phyloP scores from a whole-genome alignment of 1,140 invertebrate genomes.

The Pseudachorutes palmiensis region DNA sequence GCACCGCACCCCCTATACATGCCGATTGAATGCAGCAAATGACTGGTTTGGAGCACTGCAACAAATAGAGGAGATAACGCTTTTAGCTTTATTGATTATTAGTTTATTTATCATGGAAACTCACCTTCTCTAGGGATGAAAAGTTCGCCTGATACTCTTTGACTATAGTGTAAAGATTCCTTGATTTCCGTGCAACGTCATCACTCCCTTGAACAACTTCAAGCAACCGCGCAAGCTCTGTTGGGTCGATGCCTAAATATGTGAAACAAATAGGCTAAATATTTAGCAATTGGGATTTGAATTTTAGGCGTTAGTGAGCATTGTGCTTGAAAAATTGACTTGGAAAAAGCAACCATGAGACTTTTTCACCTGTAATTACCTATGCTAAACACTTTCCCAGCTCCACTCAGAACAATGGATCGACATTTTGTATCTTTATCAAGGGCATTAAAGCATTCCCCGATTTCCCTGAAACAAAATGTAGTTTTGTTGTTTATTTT shows the following conservation, averaged over 20 bases:
- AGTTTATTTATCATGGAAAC: too few species aligned
- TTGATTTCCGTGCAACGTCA: constrained; percentile 72
- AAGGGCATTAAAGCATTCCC: constrained; percentile 67
- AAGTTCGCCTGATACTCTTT: constrained; percentile 67
- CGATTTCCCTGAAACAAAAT: constrained; percentile 85
- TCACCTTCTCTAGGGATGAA: constrained; percentile 67
- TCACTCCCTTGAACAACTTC: constrained; percentile 53
- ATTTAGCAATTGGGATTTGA: too few species aligned
- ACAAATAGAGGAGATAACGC: too few species aligned
- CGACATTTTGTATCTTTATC: constrained; percentile 68
- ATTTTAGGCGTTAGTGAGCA: neutral
- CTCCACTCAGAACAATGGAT: constrained; percentile 70
- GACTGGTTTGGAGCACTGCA: constrained; percentile 82
- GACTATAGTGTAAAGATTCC: constrained; percentile 58
- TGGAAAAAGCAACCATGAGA: too few species aligned
- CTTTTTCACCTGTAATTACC: too few species aligned
- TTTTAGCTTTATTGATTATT: too few species aligned
- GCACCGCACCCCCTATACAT: constrained; percentile 83
- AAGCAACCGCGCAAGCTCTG: constrained; percentile 53
- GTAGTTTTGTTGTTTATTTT: too few species aligned
- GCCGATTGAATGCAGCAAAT: constrained; percentile 76
- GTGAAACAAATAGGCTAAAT: too few species aligned
- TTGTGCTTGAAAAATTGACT: too few species aligned
- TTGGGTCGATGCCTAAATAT: constrained; percentile 63
- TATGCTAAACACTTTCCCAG: constrained; percentile 71